Evolutionary conservation across 2,797 vertebrate genomes (phyloP).

Genomic region (Melanotaenia maccullochi): DNA sequence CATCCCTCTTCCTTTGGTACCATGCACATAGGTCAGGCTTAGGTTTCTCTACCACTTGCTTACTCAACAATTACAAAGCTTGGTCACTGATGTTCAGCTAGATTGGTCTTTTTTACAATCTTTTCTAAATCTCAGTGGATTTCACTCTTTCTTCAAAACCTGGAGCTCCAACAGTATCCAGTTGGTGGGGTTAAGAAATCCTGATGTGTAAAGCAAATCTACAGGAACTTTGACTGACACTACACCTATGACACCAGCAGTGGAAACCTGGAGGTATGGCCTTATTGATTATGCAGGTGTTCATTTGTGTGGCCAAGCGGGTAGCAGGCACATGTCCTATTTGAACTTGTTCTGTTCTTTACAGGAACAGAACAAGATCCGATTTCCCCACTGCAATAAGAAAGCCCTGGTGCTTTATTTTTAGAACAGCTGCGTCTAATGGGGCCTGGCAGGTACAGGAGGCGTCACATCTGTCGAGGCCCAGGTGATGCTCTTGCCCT

Average conservation of each 20-base stretch:
- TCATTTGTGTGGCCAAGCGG: slow-evolving; percentile 80
- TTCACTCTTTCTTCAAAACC: slow-evolving; percentile 41
- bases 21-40: slow-evolving; percentile 41
- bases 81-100: slow-evolving; percentile 25
- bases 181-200: slow-evolving; percentile 52
- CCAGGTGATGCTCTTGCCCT: slow-evolving; percentile 77
- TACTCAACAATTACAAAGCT: slow-evolving; percentile 43
- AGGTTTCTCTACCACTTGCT: slow-evolving; percentile 65
- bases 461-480: slow-evolving; percentile 83
- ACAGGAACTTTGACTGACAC: slow-evolving; percentile 54
- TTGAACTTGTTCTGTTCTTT: too few species aligned
- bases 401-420: slow-evolving; percentile 78
- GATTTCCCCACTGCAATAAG: slow-evolving; percentile 70
- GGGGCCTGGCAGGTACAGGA: slow-evolving; percentile 85
- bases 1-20: slow-evolving; percentile 52
- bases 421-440: slow-evolving; percentile 83
- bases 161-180: slow-evolving; percentile 45
- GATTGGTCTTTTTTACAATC: slow-evolving; percentile 33
- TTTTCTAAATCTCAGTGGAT: slow-evolving; percentile 36
- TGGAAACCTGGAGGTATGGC: slow-evolving; percentile 46
- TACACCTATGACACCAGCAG: slow-evolving; percentile 48
- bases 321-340: slow-evolving; percentile 73
- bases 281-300: slow-evolving; percentile 78
- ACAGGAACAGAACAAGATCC: slow-evolving; percentile 74
- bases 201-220: slow-evolving; percentile 58